These are phyloP conservation scores for Chymomyza caudatula DNA, from an alignment of 2,888 invertebrate species.

Conservation along the genomic window DNA sequence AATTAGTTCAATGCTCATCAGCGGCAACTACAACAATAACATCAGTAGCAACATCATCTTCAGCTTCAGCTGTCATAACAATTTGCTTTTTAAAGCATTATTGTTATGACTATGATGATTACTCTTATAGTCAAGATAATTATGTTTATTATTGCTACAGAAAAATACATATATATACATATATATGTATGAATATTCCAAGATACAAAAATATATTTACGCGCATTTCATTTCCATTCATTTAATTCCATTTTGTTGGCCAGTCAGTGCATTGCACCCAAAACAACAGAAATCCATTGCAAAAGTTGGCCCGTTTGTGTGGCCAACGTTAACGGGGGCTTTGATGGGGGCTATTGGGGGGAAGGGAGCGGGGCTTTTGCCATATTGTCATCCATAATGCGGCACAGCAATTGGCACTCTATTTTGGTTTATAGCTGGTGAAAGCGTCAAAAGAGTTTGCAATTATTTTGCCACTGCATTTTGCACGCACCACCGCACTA, in stretches of 20 bases:
- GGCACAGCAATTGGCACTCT: conserved; percentile 35
- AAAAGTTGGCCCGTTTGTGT: conserved; percentile 57
- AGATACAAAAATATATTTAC: too few relatives aligned
- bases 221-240: not conserved
- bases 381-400: not conserved
- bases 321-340: conserved; percentile 50
- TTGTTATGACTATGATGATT: conserved; percentile 17
- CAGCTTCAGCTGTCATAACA: conserved; percentile 51
- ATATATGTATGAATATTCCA: not conserved
- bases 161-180: conserved; percentile 13
- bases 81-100: conserved; percentile 44
- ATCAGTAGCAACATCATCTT: not conserved
- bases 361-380: conserved; percentile 4
- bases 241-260: conserved; percentile 15
- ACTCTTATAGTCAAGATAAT: conserved; percentile 34
- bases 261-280: conserved; percentile 61
- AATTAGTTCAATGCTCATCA: conserved; percentile 68
- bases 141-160: conserved; percentile 30
- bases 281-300: not conserved
- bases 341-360: not conserved
- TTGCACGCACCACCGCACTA: not conserved
- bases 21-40: conserved; percentile 1
- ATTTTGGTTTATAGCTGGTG: conserved; percentile 15
- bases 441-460: conserved; percentile 1
- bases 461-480: not conserved